Evolutionary conservation across 2,888 invertebrate species (phyloP), one percentile per base, ranked within the genome.

Genomic region (Drosophila eohydei): DNA sequence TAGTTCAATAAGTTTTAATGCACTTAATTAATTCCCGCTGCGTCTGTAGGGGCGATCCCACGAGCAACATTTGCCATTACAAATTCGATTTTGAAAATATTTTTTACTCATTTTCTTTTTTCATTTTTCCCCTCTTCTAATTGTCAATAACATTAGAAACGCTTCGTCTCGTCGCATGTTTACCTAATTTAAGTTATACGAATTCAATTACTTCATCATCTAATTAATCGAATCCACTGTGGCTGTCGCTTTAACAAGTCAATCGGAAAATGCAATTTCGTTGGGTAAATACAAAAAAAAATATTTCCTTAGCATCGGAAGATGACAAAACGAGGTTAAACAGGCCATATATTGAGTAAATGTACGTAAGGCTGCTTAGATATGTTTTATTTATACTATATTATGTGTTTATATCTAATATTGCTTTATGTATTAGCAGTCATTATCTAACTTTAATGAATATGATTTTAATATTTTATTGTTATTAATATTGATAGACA

Each of bases 171-270:
- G 38, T 50, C 59, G 54, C 50, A 48, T 80, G 89, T 86, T 86
- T 86, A 86, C 89, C 70, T 86, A 88, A 90, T 88, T 83, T 88
- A 80, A 86, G 89, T 88, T 90, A 88, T 90, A 88, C 90, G 83
- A 86, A 86, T 86, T 86, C 86, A 86, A 86, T 86, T 86, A 88
- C 83, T 73, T 77, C 78, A 68, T 69, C 88, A 82, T 80, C 78
- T 80, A 88, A 87, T 85, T 85, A 85, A 90, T 90, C 80, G 72
- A 52, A 67, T 72, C 81, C 56, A 57, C 60, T 68, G 65, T 65
- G 63, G 57, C 16, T 21, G 50, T 32, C 50, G 50, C 61, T 40
- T 30, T 40, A 48, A 38, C 89, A 74, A 89, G 82, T 81, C 84
- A 89, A 81, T 74, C 63, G 88, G 76, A 84, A 89, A 89, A 87